phyloP scores from a whole-genome alignment of 2,113 vertebrate genomes.

The Poeciliopsis retropinna region DNA sequence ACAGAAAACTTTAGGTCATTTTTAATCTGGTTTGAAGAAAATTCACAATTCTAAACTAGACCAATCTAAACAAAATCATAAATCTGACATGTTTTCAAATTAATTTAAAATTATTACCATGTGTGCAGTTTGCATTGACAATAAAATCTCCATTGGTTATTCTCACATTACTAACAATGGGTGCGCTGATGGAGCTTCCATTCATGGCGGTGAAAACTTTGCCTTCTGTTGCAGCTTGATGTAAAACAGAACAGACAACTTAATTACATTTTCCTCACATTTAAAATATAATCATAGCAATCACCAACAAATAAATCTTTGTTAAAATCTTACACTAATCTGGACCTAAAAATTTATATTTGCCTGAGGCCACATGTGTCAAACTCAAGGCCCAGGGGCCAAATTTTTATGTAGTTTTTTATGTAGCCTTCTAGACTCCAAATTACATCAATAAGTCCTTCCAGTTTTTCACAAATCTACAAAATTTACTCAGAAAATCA shows the following conservation, averaged over 20 bases:
- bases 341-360: no score
- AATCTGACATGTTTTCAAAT: background rate
- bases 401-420: no score
- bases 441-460: no score
- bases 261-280: background rate
- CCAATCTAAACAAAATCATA: background rate
- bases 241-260: background rate
- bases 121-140: background rate
- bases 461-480: no score
- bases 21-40: background rate
- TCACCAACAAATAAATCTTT: no score
- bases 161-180: background rate
- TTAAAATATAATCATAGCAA: background rate
- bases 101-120: background rate
- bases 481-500: no score
- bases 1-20: background rate
- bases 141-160: background rate
- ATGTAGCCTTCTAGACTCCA: no score
- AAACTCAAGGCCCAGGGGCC: no score
- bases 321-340: no score
- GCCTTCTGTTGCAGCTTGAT: background rate
- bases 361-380: no score
- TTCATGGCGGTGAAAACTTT: rapidly evolving
- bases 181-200: rapidly evolving
- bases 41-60: background rate